Evolutionary conservation across 2,113 vertebrate species (phyloP).

Genomic region (Hippolais icterina): DNA sequence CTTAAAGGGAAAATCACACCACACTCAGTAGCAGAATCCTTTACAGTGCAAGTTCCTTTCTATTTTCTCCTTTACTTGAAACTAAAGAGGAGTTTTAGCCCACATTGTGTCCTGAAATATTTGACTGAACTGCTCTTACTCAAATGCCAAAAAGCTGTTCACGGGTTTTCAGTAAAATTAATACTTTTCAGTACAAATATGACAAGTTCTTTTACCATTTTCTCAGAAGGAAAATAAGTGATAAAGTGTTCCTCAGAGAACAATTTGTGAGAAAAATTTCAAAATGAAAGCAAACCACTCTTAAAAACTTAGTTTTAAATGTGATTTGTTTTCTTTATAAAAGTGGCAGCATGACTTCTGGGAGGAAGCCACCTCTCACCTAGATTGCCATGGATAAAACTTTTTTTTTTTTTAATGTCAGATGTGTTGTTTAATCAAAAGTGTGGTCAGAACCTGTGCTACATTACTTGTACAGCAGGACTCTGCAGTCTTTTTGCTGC

Average conservation of each 20-base stretch:
- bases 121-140: neutral
- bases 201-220: neutral
- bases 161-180: neutral
- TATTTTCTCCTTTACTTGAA: conserved; percentile 30
- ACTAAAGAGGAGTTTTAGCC: neutral
- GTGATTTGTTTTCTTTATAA: neutral
- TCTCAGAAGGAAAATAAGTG: neutral
- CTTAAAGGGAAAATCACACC: conserved; percentile 38
- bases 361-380: neutral
- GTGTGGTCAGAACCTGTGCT: neutral
- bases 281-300: neutral
- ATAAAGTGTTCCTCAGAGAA: neutral
- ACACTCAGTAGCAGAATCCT: neutral
- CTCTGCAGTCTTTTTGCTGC: neutral
- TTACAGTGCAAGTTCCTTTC: neutral
- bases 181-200: neutral
- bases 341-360: neutral
- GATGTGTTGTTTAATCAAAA: neutral
- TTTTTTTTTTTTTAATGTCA: neutral
- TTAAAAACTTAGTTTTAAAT: neutral
- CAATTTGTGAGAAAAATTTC: neutral
- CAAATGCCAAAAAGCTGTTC: neutral
- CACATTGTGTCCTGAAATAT: neutral
- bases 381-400: neutral
- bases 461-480: neutral